Evolutionary conservation across 2,113 vertebrate genomes (phyloP).

Genomic region (Chaetorhynchus papuensis): DNA sequence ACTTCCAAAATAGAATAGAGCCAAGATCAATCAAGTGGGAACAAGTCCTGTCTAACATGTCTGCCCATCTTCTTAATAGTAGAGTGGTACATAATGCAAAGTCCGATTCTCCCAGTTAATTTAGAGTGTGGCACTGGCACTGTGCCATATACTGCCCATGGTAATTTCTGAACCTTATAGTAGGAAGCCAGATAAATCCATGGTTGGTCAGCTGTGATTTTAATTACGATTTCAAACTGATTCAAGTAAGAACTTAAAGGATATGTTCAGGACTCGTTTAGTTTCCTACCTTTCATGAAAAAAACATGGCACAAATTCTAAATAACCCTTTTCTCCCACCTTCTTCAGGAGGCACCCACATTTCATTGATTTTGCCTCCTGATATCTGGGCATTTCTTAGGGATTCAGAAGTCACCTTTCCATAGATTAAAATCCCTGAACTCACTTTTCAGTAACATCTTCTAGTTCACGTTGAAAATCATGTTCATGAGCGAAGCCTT

Average conservation of each 20-base stretch:
- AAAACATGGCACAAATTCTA: neutral
- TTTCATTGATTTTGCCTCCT: neutral
- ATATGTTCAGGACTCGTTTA: neutral
- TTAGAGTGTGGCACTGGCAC: neutral
- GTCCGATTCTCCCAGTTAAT: neutral
- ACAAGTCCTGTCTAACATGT: neutral
- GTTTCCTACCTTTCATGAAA: neutral
- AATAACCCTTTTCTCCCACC: neutral
- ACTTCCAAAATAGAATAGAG: conserved; percentile 25
- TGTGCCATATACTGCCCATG: neutral
- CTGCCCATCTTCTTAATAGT: neutral
- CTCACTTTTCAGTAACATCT: neutral
- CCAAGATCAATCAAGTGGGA: conserved; percentile 36
- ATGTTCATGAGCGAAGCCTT: neutral
- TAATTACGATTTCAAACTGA: neutral
- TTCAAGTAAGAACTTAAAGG: neutral
- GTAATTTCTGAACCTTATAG: neutral
- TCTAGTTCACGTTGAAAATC: neutral
- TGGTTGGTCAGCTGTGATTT: neutral
- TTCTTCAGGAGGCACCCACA: neutral
- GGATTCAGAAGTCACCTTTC: neutral
- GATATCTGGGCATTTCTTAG: neutral
- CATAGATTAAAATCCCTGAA: neutral
- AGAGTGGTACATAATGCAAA: neutral
- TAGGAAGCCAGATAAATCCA: neutral